Evolutionary conservation across 2,113 vertebrate genomes (phyloP).

Genomic region (Cyphomyrus discorhynchus): DNA sequence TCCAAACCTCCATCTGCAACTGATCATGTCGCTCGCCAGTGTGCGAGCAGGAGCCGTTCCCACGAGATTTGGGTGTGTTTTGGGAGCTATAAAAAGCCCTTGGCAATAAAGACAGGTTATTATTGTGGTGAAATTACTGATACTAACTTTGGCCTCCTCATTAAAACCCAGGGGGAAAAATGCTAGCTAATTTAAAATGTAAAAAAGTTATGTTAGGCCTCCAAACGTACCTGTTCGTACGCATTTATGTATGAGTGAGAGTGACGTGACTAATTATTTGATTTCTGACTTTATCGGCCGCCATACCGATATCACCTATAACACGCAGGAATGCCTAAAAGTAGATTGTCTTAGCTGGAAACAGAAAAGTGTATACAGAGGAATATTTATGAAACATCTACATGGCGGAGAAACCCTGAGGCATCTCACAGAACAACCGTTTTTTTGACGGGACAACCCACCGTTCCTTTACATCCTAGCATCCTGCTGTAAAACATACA

Average conservation of each 20-base stretch:
- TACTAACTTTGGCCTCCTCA: slow-evolving; percentile 25
- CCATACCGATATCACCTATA: not conserved
- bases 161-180: slow-evolving; percentile 21
- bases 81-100: slow-evolving; percentile 72
- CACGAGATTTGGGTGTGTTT: slow-evolving; percentile 52
- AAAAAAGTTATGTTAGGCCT: not conserved
- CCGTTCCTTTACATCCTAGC: not conserved
- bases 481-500: slow-evolving; percentile 10
- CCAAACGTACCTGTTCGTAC: not conserved
- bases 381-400: not conserved
- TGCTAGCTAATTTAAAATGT: not conserved
- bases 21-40: slow-evolving; percentile 34
- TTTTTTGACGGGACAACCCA: not conserved
- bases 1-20: slow-evolving; percentile 41
- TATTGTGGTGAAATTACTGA: slow-evolving; percentile 50
- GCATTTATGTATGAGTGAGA: not conserved
- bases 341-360: not conserved
- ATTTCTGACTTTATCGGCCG: not conserved
- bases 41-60: slow-evolving; percentile 45
- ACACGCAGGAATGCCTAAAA: not conserved
- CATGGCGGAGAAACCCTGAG: not conserved
- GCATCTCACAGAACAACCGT: not conserved
- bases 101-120: slow-evolving; percentile 54
- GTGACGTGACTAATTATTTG: not conserved
- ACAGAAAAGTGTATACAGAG: not conserved